Evolutionary conservation across 2,888 invertebrate genomes (phyloP).

Genomic region (Acrocera orbiculus): DNA sequence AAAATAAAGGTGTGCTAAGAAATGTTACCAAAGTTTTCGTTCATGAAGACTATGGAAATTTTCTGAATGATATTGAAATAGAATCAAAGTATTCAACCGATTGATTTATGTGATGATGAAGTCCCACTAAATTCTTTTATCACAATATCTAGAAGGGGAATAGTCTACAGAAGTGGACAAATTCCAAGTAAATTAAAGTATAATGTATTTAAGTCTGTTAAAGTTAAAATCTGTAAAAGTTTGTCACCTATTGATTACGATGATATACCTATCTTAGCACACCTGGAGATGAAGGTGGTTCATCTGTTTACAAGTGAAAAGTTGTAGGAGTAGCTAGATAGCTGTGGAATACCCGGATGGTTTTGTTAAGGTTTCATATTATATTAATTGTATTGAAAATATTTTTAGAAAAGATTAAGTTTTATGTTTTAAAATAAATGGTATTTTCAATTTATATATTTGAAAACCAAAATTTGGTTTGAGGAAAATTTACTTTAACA

Average conservation of each 20-base stretch:
- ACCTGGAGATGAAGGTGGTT: conserved; percentile 25
- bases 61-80: conserved; percentile 17
- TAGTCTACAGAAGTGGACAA: conserved; percentile 14
- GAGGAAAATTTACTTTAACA: too few relatives aligned
- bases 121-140: conserved; percentile 16
- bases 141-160: conserved; percentile 23
- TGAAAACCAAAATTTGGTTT: too few relatives aligned
- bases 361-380: conserved; percentile 18
- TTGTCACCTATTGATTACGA: neutral
- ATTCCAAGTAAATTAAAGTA: conserved; percentile 18
- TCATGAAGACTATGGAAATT: conserved; percentile 18
- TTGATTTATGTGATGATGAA: conserved; percentile 16
- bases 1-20: conserved; percentile 19
- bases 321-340: conserved; percentile 23
- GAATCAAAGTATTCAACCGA: conserved; percentile 15
- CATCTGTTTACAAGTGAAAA: conserved; percentile 19
- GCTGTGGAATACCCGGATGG: conserved; percentile 22
- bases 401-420: too few relatives aligned
- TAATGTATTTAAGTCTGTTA: conserved; percentile 5
- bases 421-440: too few relatives aligned
- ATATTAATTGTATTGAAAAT: conserved; percentile 19
- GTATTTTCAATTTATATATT: too few relatives aligned
- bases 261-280: conserved; percentile 16
- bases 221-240: neutral
- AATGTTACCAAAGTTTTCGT: conserved; percentile 18